Conservation (phyloP, 2,888 invertebrate genomes). For the Pimpla rufipes region DNA sequence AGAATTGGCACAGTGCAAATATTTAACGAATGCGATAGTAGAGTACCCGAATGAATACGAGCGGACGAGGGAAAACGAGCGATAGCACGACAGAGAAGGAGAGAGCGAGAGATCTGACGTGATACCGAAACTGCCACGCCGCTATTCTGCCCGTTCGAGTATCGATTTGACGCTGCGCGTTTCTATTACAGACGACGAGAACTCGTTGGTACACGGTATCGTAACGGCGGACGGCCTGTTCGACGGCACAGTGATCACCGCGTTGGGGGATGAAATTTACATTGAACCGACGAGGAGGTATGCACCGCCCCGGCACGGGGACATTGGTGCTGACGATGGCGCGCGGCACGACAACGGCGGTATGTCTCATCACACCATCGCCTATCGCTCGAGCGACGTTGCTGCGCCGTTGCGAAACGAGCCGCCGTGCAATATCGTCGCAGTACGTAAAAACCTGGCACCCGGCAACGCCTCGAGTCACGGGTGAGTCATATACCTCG, state of each 20-base stretch:
- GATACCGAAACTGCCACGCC: constrained; percentile 55
- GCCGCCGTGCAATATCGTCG: constrained; percentile 82
- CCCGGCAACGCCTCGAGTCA: constrained; percentile 42
- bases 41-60: constrained; percentile 35
- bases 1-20: constrained; percentile 48
- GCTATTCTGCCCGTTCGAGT: constrained; percentile 67
- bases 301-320: constrained; percentile 80
- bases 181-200: constrained; percentile 90
- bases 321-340: constrained; percentile 79
- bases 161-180: constrained; percentile 72
- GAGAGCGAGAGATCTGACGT: constrained; percentile 13
- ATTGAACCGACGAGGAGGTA: constrained; percentile 92
- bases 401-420: constrained; percentile 71
- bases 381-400: constrained; percentile 93
- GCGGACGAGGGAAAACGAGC: constrained; percentile 15
- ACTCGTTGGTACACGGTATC: constrained; percentile 92
- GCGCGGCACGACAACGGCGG: constrained; percentile 53
- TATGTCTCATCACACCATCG: constrained; percentile 90
- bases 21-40: constrained; percentile 42
- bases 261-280: constrained; percentile 91
- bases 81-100: constrained; percentile 20
- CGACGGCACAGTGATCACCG: constrained; percentile 94
- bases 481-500: constrained; percentile 52
- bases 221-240: constrained; percentile 94
- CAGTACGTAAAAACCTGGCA: constrained; percentile 76